A percentile compares a stretch with the other conserved stretches of the same genome.
These are phyloP conservation scores for Malacoctenus gilli DNA, from an alignment of 2,797 vertebrate genomes.

Conservation along the genomic window DNA sequence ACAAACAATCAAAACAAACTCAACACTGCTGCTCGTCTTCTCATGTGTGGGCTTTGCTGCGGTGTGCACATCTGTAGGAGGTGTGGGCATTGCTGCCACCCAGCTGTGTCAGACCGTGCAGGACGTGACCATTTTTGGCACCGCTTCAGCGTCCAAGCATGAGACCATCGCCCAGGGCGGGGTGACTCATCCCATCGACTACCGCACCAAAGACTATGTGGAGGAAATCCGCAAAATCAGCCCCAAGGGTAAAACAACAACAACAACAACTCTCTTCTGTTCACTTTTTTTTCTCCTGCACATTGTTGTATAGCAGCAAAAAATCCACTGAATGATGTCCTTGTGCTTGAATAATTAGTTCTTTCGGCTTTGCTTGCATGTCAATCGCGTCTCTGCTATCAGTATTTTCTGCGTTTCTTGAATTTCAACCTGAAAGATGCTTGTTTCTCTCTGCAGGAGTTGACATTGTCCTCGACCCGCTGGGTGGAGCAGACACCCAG, in stretches of 20 bases:
- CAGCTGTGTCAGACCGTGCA: slow-evolving; percentile 90
- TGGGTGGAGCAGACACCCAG: slow-evolving; percentile 88
- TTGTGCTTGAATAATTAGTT: no score
- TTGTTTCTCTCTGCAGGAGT: slow-evolving; percentile 80
- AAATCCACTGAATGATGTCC: no score
- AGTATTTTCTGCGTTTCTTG: no score
- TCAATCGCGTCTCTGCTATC: no score
- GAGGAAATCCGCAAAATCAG: slow-evolving; percentile 90
- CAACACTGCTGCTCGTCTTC: no score
- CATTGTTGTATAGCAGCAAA: neutral
- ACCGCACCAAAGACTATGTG: slow-evolving; percentile 87
- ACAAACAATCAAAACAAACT: no score
- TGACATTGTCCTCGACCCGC: slow-evolving; percentile 90
- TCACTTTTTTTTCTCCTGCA: neutral
- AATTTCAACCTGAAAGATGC: no score
- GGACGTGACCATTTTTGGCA: slow-evolving; percentile 91
- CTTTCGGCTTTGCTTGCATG: no score
- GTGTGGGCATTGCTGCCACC: slow-evolving; percentile 89
- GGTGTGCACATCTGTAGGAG: slow-evolving; percentile 73
- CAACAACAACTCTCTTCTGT: neutral
- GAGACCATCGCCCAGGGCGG: slow-evolving; percentile 85
- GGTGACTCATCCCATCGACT: slow-evolving; percentile 90
- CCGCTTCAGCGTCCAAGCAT: slow-evolving; percentile 89
- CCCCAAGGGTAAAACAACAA: slow-evolving; percentile 82
- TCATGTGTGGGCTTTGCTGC: no score